Evolutionary conservation across 92 coral and sea anemone species (phyloP).

Genomic region (Paramuricea clavata): DNA sequence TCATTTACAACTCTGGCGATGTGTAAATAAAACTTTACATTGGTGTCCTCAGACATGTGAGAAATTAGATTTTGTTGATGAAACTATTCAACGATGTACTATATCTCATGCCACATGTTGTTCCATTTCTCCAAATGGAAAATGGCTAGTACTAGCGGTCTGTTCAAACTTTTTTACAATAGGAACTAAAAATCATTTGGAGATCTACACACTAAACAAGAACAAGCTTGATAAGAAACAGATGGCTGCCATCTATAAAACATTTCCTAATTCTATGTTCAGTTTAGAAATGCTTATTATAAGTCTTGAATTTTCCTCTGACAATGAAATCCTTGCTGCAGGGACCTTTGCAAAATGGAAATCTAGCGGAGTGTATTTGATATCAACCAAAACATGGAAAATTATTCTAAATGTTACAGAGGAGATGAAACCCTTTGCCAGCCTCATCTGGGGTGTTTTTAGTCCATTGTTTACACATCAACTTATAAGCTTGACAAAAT

Average conservation of each 20-base stretch:
- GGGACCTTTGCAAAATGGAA: not conserved
- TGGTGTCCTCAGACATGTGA: no score
- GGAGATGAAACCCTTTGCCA: no score
- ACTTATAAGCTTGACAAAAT: conserved; percentile 13
- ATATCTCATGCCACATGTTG: conserved; percentile 31
- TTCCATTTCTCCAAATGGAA: conserved; percentile 42
- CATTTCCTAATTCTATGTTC: no score
- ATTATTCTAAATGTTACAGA: not conserved
- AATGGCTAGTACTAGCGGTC: conserved; percentile 20
- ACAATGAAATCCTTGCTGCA: conserved; percentile 22
- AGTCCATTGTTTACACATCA: conserved; percentile 3
- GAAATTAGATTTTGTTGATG: not conserved
- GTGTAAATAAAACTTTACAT: not conserved
- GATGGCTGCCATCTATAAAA: not conserved
- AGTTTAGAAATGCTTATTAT: not conserved
- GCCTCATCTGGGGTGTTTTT: conserved; percentile 24
- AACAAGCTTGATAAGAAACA: conserved; percentile 1
- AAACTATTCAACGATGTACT: not conserved
- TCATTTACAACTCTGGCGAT: conserved; percentile 12
- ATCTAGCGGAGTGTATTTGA: not conserved
- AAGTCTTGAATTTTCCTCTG: conserved; percentile 22
- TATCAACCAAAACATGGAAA: conserved; percentile 32
- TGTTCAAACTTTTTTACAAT: conserved; percentile 20
- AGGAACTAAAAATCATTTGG: conserved; percentile 29
- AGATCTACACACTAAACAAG: not conserved